Evolutionary conservation across 2,797 vertebrate genomes (phyloP), one percentile per base, ranked within the genome.

Genomic region (Malacoctenus gilli): DNA sequence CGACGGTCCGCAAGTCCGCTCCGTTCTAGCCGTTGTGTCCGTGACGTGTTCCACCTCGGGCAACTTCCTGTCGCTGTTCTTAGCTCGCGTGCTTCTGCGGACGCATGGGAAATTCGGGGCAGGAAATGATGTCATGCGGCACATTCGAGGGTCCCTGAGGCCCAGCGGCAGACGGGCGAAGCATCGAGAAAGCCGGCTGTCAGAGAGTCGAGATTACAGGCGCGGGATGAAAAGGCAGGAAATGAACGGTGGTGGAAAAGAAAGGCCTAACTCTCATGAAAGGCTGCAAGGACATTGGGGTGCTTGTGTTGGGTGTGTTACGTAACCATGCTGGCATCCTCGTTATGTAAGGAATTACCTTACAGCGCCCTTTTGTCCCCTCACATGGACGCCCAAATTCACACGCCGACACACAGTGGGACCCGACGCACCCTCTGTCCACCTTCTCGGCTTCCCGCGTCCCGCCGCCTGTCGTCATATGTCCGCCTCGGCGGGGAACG

Each of bases 81-180:
- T 80, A 84, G 77, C 73, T 75, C 66, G 59, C 78, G 71, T 68
- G 71, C 59, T 28, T 5, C 59, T 66, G 18, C 50, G 59, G 34
- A 68, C 23, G 18, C 82, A 64, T 87, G 83, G 85, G 84, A 87
- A 87, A 77, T 79, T 59, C 62, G 50, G 32, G 25, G 49, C 80
- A 85, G 88, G 88, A 89, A 85, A 79, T 86, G 42, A 89, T 84
- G 78, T 85, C 78, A 89, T 48, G 19, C 58, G 10, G 36, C 48
- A 62, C 59, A 42, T 71, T 72, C 62, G 18, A 49, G 63, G 62
- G 68, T 66, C 72, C 68, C 75, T 75, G 65, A 53, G 79, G 64
- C 25, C 48, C 62, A 19, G 42, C 21, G 18, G 4, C 12, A 51
- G 19, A 32, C 69, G 71, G 74, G 63, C 64, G 55, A 37, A 65